Percentiles rank a stretch among this genome's conserved stretches.
Conservation (phyloP, 2,113 vertebrate species). For the Drymodes brunneopygia region DNA sequence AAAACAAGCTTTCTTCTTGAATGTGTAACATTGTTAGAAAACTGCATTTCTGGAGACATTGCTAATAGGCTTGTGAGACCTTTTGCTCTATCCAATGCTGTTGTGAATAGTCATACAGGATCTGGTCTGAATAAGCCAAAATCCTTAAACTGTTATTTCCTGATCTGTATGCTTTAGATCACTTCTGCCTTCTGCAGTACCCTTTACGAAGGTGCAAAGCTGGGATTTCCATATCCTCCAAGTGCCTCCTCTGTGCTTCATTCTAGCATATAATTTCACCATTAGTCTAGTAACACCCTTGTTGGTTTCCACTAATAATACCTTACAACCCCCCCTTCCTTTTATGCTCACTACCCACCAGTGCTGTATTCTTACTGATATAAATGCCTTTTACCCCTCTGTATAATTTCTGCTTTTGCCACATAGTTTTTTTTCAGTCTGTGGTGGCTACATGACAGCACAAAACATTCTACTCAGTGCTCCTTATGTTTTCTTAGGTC, state of each 20-base stretch:
- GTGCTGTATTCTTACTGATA: neutral
- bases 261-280: neutral
- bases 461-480: neutral
- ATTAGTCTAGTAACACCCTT: neutral
- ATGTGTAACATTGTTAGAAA: neutral
- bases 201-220: neutral
- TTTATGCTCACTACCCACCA: neutral
- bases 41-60: constrained; percentile 3
- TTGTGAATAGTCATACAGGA: neutral
- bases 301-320: neutral
- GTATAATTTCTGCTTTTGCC: neutral
- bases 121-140: neutral
- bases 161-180: neutral
- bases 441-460: accelerated
- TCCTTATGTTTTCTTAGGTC: neutral
- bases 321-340: neutral
- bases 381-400: neutral
- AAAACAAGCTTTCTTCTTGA: constrained; percentile 36
- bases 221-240: neutral
- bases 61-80: constrained; percentile 12
- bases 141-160: neutral
- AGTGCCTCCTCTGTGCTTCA: neutral
- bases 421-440: neutral
- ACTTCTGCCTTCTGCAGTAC: neutral
- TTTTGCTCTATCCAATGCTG: neutral